A percentile compares a stretch with the other conserved stretches of the same genome.
Conservation (phyloP, 2,113 vertebrate species). For the Burhinus bistriatus region DNA sequence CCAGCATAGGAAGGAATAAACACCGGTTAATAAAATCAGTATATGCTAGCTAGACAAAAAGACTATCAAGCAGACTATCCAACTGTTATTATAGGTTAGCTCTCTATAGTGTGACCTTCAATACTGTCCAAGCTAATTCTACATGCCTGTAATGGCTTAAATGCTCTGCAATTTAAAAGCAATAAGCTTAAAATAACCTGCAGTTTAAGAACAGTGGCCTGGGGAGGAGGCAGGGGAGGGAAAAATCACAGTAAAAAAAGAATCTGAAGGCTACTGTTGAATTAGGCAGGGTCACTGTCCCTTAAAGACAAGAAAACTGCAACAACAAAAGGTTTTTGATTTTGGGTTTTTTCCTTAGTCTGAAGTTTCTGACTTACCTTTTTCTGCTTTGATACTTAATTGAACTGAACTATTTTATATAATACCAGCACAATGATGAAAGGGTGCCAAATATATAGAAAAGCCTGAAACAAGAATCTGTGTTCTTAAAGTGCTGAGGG, state of each 20-base stretch:
- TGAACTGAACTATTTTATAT: not conserved
- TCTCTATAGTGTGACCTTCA: not conserved
- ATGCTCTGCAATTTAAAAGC: not conserved
- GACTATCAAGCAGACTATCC: not conserved
- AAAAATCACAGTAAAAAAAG: not conserved
- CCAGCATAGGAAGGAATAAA: not conserved
- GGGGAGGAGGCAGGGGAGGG: fast-evolving
- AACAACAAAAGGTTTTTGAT: not conserved
- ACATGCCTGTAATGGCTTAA: not conserved
- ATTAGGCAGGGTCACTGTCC: not conserved
- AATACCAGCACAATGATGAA: not conserved
- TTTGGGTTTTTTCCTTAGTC: not conserved
- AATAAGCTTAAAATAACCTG: conserved; percentile 5
- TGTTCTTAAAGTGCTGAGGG: not conserved
- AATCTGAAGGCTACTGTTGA: not conserved
- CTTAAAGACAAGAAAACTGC: not conserved
- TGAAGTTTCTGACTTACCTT: not conserved
- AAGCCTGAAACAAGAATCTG: not conserved
- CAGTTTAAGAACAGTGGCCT: not conserved
- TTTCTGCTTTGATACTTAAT: not conserved
- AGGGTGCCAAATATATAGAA: not conserved
- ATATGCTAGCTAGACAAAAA: not conserved
- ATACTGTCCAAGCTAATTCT: not conserved
- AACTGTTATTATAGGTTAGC: not conserved
- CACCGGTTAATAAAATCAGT: not conserved